phyloP scores from a whole-genome alignment of 2,888 invertebrate genomes.

The Coleophora deauratella region DNA sequence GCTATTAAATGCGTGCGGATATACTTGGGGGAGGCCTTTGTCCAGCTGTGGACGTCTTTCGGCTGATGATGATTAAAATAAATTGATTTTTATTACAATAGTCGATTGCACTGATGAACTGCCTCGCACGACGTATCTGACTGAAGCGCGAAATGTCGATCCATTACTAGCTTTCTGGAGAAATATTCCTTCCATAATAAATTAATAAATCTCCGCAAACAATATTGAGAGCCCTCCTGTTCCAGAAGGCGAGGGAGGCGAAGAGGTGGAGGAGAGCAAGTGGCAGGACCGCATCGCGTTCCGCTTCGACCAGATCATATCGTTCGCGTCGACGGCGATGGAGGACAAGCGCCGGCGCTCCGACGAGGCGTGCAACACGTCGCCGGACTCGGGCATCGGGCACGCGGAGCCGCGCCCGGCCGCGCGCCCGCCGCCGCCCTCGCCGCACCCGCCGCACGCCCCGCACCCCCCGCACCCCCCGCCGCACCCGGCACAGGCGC shows the following conservation, averaged over 20 bases:
- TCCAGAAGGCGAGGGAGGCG: slow-evolving; percentile 75
- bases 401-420: slow-evolving; percentile 73
- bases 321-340: slow-evolving; percentile 93
- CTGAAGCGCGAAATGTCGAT: too few relatives aligned
- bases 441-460: slow-evolving; percentile 31
- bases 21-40: too few relatives aligned
- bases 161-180: too few relatives aligned
- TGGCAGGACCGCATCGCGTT: slow-evolving; percentile 96
- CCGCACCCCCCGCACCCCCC: not conserved
- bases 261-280: slow-evolving; percentile 86
- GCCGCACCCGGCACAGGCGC: slow-evolving; percentile 6
- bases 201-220: slow-evolving; percentile 7
- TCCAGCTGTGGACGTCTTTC: too few relatives aligned
- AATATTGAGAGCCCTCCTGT: slow-evolving; percentile 19
- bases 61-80: too few relatives aligned
- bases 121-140: too few relatives aligned
- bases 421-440: slow-evolving; percentile 17
- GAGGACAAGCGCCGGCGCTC: slow-evolving; percentile 89
- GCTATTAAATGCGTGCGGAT: too few relatives aligned
- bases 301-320: slow-evolving; percentile 94
- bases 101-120: too few relatives aligned
- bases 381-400: slow-evolving; percentile 87
- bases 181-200: slow-evolving; percentile 2
- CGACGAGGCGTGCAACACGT: slow-evolving; percentile 88
- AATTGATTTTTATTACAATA: too few relatives aligned